phyloP scores from a whole-genome alignment of 2,888 invertebrate species.

The Lacanobia oleracea region DNA sequence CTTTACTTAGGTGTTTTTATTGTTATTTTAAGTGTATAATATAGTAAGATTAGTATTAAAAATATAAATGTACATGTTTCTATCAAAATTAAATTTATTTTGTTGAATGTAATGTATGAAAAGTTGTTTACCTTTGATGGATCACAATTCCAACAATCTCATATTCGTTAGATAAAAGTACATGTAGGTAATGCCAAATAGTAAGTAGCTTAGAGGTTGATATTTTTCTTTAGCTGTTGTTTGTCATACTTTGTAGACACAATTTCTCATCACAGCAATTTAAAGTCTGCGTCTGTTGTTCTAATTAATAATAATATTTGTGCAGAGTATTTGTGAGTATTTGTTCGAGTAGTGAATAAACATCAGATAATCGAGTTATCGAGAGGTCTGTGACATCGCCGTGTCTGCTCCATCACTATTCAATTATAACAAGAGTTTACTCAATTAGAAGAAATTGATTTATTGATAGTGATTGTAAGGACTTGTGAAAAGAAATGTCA shows the following conservation, averaged over 20 bases:
- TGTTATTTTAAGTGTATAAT: too few relatives aligned
- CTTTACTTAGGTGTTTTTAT: too few relatives aligned
- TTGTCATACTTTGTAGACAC: background rate
- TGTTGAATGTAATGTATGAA: too few relatives aligned
- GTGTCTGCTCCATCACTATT: conserved; percentile 36
- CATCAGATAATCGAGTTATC: conserved; percentile 47
- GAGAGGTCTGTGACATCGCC: conserved; percentile 24
- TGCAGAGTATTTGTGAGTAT: conserved; percentile 29
- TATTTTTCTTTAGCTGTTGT: background rate
- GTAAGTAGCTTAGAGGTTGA: background rate
- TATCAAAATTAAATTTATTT: too few relatives aligned
- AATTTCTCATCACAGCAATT: background rate
- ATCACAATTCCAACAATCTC: too few relatives aligned
- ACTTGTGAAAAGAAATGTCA: background rate
- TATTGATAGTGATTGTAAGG: background rate
- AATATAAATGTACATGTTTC: too few relatives aligned
- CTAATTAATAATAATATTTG: conserved; percentile 39
- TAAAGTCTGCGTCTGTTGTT: conserved; percentile 33
- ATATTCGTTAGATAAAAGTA: background rate
- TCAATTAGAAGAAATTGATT: conserved; percentile 16
- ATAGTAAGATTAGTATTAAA: too few relatives aligned
- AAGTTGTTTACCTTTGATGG: too few relatives aligned
- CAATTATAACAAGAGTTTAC: conserved; percentile 35
- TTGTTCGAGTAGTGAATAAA: conserved; percentile 41
- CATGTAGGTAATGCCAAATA: background rate